These are phyloP conservation scores for Montipora foliosa DNA, from an alignment of 64 coral and sea anemone species.

Conservation along the genomic window DNA sequence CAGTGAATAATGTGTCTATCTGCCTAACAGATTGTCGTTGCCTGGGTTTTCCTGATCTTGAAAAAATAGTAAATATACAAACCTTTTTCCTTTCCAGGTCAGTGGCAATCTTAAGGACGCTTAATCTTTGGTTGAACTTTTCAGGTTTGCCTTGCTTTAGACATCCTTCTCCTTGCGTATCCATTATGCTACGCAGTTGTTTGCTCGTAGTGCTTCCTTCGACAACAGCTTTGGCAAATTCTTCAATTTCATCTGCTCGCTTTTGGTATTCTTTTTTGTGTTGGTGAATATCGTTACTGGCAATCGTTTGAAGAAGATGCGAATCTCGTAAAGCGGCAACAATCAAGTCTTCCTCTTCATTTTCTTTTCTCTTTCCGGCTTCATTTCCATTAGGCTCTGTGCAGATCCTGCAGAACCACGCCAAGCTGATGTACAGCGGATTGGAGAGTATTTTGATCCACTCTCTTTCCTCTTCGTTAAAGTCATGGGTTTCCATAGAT, in stretches of 20 bases:
- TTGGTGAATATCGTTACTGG: neutral
- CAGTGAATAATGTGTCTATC: too few species aligned
- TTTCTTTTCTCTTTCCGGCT: neutral
- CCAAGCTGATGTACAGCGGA: slow-evolving; percentile 29
- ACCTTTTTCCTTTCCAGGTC: slow-evolving; percentile 1
- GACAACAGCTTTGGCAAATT: slow-evolving; percentile 17
- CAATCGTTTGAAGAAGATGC: slow-evolving; percentile 16
- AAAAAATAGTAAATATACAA: neutral
- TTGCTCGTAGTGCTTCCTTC: neutral
- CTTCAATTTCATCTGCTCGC: neutral
- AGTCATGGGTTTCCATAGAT: neutral
- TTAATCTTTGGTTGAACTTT: neutral
- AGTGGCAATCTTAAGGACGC: slow-evolving; percentile 12
- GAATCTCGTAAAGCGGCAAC: neutral
- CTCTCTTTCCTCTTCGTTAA: neutral
- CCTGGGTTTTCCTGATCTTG: too few species aligned
- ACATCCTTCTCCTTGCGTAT: neutral
- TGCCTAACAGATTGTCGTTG: too few species aligned
- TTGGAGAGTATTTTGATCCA: slow-evolving; percentile 6
- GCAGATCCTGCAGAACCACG: slow-evolving; percentile 20
- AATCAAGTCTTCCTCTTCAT: neutral
- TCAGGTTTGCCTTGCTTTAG: neutral
- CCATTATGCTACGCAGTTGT: neutral
- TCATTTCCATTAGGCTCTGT: neutral
- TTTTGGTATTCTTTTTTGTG: neutral